phyloP scores from a whole-genome alignment of 2,888 invertebrate genomes.

The Andrena dorsata region DNA sequence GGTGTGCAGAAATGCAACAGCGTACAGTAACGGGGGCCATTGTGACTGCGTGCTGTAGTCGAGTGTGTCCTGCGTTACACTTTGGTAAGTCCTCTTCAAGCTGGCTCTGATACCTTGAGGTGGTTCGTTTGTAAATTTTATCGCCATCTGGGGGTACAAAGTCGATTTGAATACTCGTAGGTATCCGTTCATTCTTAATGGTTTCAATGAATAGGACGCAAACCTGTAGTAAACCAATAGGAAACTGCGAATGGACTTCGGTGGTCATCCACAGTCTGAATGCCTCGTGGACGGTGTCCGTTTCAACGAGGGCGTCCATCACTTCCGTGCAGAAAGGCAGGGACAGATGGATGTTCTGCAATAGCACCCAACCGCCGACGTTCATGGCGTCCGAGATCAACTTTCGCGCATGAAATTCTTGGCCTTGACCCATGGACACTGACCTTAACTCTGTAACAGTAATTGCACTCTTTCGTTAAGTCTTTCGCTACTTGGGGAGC shows the following conservation, averaged over 20 bases:
- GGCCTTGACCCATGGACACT: constrained; percentile 99
- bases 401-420: constrained; percentile 94
- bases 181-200: not conserved
- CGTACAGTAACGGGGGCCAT: constrained; percentile 97
- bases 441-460: constrained; percentile 89
- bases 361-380: constrained; percentile 95
- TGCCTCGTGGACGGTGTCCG: constrained; percentile 92
- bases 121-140: constrained; percentile 99
- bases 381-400: constrained; percentile 93
- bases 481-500: too few species aligned
- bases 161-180: not conserved
- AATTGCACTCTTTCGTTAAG: too few species aligned
- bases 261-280: constrained; percentile 98
- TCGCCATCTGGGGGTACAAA: constrained; percentile 91
- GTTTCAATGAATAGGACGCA: not conserved
- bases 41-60: constrained; percentile 96
- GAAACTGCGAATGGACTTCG: constrained; percentile 96
- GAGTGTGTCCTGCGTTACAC: constrained; percentile 94
- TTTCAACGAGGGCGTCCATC: constrained; percentile 94
- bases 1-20: constrained; percentile 97
- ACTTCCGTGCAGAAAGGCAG: constrained; percentile 97
- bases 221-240: constrained; percentile 90
- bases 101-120: constrained; percentile 98
- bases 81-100: constrained; percentile 96
- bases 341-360: constrained; percentile 98